Conservation (phyloP, 2,113 vertebrate species). For the Thunnus maccoyii region DNA sequence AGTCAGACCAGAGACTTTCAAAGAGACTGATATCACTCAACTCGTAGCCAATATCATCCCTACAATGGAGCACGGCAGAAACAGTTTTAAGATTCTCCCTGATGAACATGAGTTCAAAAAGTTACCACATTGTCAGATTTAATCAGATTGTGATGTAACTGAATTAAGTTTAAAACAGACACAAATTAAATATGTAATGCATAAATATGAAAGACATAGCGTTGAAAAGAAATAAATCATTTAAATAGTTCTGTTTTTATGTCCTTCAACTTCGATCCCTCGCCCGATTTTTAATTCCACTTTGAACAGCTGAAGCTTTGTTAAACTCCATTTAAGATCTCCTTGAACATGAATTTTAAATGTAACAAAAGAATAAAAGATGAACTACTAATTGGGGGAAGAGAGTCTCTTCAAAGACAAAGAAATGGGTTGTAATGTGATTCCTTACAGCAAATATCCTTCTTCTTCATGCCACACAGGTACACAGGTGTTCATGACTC, state of each 20-base stretch:
- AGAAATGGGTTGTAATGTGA: not conserved
- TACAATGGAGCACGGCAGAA: conserved; percentile 25
- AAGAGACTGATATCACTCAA: conserved; percentile 33
- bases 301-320: conserved; percentile 5
- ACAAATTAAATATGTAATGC: conserved; percentile 3
- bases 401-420: conserved; percentile 14
- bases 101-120: conserved; percentile 1
- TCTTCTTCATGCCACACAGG: conserved; percentile 77
- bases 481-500: conserved; percentile 96
- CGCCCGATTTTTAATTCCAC: not conserved
- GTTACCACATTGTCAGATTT: conserved; percentile 27
- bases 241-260: conserved; percentile 8
- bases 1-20: conserved; percentile 30
- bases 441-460: conserved; percentile 5
- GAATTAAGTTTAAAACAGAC: conserved; percentile 1
- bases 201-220: conserved; percentile 16
- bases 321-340: not conserved
- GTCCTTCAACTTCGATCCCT: not conserved
- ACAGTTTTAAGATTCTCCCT: not conserved
- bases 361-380: conserved; percentile 6
- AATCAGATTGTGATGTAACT: conserved; percentile 3
- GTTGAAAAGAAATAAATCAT: conserved; percentile 5
- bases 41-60: conserved; percentile 27
- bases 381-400: not conserved
- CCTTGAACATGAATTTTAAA: conserved; percentile 15